Evolutionary conservation across 2,113 vertebrate species (phyloP).

Genomic region (Ariopsis seemanni): DNA sequence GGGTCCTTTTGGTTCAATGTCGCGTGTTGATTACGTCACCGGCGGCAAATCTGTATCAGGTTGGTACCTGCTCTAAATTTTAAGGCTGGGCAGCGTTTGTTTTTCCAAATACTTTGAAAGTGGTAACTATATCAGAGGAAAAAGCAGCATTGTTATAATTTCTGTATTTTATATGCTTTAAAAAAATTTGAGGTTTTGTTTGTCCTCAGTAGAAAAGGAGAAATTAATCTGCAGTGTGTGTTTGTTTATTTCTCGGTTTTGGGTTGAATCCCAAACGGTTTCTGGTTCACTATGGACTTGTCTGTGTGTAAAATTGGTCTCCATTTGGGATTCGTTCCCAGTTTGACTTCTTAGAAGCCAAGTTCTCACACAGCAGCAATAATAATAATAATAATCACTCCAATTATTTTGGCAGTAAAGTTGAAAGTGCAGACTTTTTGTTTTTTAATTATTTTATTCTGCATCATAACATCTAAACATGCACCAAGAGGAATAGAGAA

Average conservation of each 20-base stretch:
- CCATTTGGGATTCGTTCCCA: no score
- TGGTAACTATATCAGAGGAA: no score
- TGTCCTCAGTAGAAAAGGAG: not conserved
- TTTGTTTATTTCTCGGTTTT: not conserved
- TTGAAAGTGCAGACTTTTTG: not conserved
- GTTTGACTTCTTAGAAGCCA: no score
- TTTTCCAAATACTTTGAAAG: not conserved
- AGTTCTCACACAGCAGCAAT: not conserved
- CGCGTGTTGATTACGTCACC: slow-evolving; percentile 33
- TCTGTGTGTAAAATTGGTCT: not conserved
- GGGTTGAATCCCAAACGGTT: not conserved
- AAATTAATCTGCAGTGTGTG: not conserved
- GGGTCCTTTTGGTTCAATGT: slow-evolving; percentile 46
- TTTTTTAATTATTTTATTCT: not conserved
- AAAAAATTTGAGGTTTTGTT: not conserved
- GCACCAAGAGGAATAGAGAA: not conserved
- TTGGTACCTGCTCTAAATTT: not conserved
- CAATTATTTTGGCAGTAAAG: not conserved
- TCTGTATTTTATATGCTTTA: not conserved
- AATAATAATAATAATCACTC: not conserved
- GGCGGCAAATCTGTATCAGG: slow-evolving; percentile 11
- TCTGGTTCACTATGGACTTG: not conserved
- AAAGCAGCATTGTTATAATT: no score
- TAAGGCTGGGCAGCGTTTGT: not conserved
- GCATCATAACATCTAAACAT: not conserved